Evolutionary conservation across 2,113 vertebrate species (phyloP).

Genomic region (Periophthalmus modestus): DNA sequence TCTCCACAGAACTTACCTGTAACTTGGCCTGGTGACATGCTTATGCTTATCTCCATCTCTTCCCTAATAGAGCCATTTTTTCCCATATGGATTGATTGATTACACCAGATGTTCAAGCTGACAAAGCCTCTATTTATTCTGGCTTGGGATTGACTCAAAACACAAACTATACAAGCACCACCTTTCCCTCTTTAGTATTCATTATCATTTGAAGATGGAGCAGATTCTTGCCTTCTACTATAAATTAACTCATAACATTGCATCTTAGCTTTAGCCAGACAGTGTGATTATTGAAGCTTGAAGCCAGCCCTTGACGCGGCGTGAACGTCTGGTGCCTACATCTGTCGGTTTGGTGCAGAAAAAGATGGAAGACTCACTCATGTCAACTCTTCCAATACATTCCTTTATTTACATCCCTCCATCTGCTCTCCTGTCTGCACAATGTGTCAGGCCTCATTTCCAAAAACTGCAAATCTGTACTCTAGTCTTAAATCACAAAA

Average conservation of each 20-base stretch:
- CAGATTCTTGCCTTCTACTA: neutral
- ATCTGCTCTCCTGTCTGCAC: slow-evolving; percentile 45
- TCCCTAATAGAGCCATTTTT: too few relatives aligned
- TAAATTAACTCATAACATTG: slow-evolving; percentile 1
- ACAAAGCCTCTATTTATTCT: neutral
- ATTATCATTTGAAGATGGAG: neutral
- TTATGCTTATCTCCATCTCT: too few relatives aligned
- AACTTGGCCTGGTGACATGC: too few relatives aligned
- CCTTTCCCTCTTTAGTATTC: neutral
- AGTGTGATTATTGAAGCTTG: slow-evolving; percentile 4
- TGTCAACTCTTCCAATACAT: slow-evolving; percentile 60
- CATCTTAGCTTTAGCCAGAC: neutral
- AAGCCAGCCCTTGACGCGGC: neutral
- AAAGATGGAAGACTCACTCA: slow-evolving; percentile 32
- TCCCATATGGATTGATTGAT: neutral
- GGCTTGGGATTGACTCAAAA: neutral
- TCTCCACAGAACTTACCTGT: too few relatives aligned
- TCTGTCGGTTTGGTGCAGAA: neutral
- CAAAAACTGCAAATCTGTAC: slow-evolving; percentile 37
- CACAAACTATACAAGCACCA: neutral
- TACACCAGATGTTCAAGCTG: neutral
- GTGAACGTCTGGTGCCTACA: neutral
- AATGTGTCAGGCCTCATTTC: slow-evolving; percentile 50
- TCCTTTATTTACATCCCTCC: slow-evolving; percentile 80
- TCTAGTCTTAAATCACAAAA: neutral